Evolutionary conservation across 2,113 vertebrate species (phyloP), one percentile per base, ranked within the genome.

Genomic region (Otus sunia): DNA sequence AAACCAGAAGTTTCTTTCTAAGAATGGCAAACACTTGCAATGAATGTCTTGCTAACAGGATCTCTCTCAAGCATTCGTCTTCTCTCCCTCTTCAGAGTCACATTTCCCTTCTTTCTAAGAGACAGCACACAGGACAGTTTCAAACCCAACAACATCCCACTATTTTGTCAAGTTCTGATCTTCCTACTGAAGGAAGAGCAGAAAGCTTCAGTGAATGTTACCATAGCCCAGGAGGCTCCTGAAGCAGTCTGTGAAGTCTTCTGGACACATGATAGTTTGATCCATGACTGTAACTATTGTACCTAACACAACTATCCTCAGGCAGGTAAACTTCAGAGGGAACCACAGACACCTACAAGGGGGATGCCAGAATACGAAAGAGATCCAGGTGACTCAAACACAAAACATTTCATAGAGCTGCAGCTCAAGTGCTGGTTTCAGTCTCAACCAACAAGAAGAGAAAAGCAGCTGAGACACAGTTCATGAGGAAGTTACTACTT

Each of bases 231-330:
- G 52, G 29, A 90, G 17, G 18, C 39, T 17, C 62, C 67, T 69
- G 53, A 82, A 72, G 64, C 59, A 58, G 47, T 2, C 72, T 29
- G 23, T 21, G n/a, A 88, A 30, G n/a, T 5, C n/a, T 59, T 75
- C 2, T 32, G 21, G 39, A 41, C 13, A 34, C 0, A 0, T 1
- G 4, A 56, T 2, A 68, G n/a, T 25, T 58, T 11, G 14, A 39
- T 8, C 10, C 2, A 10, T 2, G 5, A 27, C 13, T 6, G 1
- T 8, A 90, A 30, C 18, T 62, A 21, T 0, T n/a, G 43, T 27
- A 77, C 11, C 37, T 59, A 50, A 47, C 16, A 8, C 36, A 41
- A 13, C 45, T 21, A 73, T 69, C 58, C 67, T 86, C 82, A 29
- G 39, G 75, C 13, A 10, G 32, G 21, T 27, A 49, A 78, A 36